Conservation (phyloP, 1,140 invertebrate species). For the Pseudomyrmex gracilis region DNA sequence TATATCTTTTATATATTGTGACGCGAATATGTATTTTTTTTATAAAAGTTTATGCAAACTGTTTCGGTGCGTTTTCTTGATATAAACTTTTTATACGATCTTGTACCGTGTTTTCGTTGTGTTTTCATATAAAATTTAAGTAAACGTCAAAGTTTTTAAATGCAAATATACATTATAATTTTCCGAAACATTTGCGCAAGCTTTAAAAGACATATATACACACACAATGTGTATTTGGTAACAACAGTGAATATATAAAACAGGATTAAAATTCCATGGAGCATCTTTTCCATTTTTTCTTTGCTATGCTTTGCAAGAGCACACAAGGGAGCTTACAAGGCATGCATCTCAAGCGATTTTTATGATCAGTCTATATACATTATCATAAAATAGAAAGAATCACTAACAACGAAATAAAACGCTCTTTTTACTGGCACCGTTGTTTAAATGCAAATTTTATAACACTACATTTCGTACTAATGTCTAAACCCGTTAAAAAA, state of each 20-base stretch:
- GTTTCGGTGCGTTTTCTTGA: too few relatives aligned
- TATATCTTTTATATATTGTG: neutral
- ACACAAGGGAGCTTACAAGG: slow-evolving; percentile 72
- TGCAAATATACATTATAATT: slow-evolving; percentile 4
- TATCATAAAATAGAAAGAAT: slow-evolving; percentile 48
- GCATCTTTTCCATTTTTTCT: slow-evolving; percentile 77
- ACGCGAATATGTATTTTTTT: neutral
- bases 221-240: neutral
- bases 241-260: slow-evolving; percentile 9
- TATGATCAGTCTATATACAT: slow-evolving; percentile 54
- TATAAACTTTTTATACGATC: too few relatives aligned
- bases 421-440: neutral
- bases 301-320: slow-evolving; percentile 63
- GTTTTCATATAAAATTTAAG: neutral
- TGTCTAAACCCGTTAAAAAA: neutral
- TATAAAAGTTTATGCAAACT: neutral
- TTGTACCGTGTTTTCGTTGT: too few relatives aligned
- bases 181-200: neutral
- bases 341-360: slow-evolving; percentile 79
- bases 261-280: slow-evolving; percentile 79
- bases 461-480: neutral
- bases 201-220: neutral
- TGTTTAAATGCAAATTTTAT: neutral
- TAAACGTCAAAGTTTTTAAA: neutral
- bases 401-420: neutral